Percentiles rank a stretch among this genome's conserved stretches.
phyloP scores from a whole-genome alignment of 2,888 invertebrate genomes.

The Isotomurus palustris region DNA sequence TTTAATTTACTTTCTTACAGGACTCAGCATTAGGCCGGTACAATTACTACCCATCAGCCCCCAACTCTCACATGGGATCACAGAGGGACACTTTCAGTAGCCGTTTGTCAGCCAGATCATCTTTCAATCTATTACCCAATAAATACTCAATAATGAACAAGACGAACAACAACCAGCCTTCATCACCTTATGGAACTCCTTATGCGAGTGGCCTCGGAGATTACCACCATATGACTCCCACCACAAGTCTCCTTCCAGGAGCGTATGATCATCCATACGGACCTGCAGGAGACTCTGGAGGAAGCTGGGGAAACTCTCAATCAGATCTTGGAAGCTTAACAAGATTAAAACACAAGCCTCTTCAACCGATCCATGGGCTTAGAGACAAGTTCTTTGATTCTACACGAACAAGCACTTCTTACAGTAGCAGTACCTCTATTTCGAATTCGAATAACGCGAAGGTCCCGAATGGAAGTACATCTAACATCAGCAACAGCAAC shows the following conservation, averaged over 20 bases:
- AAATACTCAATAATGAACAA: constrained; percentile 26
- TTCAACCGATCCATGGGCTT: constrained; percentile 17
- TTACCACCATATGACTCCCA: not conserved
- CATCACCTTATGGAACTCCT: not conserved
- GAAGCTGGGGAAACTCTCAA: constrained; percentile 2
- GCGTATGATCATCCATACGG: constrained; percentile 19
- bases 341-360: constrained; percentile 7
- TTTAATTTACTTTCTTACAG: constrained; percentile 7
- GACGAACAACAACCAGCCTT: not conserved
- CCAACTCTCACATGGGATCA: constrained; percentile 9
- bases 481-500: not conserved
- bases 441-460: too few species aligned
- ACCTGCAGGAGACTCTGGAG: not conserved
- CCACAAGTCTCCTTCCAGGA: constrained; percentile 12
- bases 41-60: constrained; percentile 16
- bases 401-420: constrained; percentile 3
- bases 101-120: constrained; percentile 19
- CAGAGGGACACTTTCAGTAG: constrained; percentile 14
- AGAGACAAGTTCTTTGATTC: constrained; percentile 26
- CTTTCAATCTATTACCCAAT: constrained; percentile 24
- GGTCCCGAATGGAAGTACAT: too few species aligned
- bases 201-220: not conserved
- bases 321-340: constrained; percentile 1
- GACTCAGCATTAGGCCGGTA: constrained; percentile 24
- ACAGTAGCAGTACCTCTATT: not conserved